Evolutionary conservation across 2,888 invertebrate genomes (phyloP), one percentile per base, ranked within the genome.

Genomic region (Eupithecia dodoneata): DNA sequence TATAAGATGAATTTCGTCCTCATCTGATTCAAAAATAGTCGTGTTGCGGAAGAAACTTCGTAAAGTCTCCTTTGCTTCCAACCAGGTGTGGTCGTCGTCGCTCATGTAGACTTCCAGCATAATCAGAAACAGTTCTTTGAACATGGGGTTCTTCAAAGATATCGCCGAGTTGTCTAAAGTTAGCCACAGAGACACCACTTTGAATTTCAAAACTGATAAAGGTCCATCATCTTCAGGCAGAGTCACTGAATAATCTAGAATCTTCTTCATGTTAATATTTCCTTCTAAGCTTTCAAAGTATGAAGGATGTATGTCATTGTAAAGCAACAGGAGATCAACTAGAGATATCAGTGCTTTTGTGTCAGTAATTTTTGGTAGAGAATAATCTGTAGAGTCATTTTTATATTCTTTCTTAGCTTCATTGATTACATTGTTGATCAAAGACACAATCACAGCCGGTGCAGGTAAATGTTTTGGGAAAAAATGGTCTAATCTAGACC

Each of bases 1-100:
- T 96, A 97, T 96, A 77, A 97, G 92, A 86, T 97, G 96, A 66
- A 97, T 96, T 91, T 98, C 97, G 76, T 95, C 92, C 79, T 94
- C 93, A 80, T 96, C 96, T 41, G 95, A 95, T 85, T 97, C 96
- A 87, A 97, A 97, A 81, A 97, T 93, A 6, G 95, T 94, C 0
- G 96, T 96, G 77, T 95, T 96, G 82, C 93, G 94, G 45, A 98
- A 95, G 77, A 97, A 95, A 72, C 91, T 92, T 71, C 90, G 90
- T 45, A 97, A 88, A 4, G 96, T 94, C 71, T 91, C 89, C 76
- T 96, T 96, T 4, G 96, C 95, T 87, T 96, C 96, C 0, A 91
- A 83, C 87, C 94, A 94, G n/a, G 91, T 92, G 44, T 87, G 83
- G 63, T 90, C 91, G 49, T 86, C 87, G 0, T 92, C 90, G 45